phyloP scores from a whole-genome alignment of 2,797 vertebrate genomes.

The Acanthornis magna region DNA sequence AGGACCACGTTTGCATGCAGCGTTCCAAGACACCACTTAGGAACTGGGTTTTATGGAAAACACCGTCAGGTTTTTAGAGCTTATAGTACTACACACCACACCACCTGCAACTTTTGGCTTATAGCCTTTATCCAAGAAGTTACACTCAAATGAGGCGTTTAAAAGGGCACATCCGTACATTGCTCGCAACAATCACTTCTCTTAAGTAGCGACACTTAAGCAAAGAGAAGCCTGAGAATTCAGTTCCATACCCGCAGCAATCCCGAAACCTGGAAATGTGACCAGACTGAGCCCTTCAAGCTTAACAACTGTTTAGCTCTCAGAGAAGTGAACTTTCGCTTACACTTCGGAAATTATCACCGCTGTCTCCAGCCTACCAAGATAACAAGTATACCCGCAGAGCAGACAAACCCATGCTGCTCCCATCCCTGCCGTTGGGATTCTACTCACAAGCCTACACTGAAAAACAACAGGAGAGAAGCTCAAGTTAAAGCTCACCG shows the following conservation, averaged over 20 bases:
- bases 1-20: background rate
- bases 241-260: background rate
- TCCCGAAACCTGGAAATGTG: background rate
- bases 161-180: rapidly evolving
- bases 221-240: background rate
- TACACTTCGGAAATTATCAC: background rate
- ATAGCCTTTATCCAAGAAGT: background rate
- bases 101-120: background rate
- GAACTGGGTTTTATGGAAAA: background rate
- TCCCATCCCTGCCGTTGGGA: background rate
- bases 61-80: background rate
- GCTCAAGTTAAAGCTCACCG: background rate
- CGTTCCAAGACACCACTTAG: rapidly evolving
- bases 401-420: background rate
- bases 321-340: background rate
- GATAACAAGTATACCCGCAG: rapidly evolving
- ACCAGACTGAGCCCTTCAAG: background rate
- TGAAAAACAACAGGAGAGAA: background rate
- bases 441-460: background rate
- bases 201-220: background rate
- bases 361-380: background rate
- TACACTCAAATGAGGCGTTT: background rate
- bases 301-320: background rate
- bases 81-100: rapidly evolving
- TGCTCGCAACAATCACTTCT: background rate